Conservation (phyloP, 2,888 invertebrate genomes). For the Nemotelus pantherinus region DNA sequence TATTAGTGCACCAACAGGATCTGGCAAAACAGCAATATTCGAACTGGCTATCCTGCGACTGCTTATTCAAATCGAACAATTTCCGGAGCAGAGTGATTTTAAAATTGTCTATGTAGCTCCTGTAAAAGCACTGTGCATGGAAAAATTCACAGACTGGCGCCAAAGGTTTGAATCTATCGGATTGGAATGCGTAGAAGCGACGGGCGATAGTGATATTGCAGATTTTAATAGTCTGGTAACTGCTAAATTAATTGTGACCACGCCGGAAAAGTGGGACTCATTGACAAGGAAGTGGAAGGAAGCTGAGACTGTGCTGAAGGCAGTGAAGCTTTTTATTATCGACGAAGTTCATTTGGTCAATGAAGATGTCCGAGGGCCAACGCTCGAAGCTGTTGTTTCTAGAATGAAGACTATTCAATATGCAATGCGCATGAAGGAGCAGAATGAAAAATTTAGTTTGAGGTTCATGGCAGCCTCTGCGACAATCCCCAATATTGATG, state of each 20-base stretch:
- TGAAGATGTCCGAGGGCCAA: constrained; percentile 77
- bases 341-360: constrained; percentile 83
- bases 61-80: constrained; percentile 68
- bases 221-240: constrained; percentile 68
- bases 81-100: constrained; percentile 64
- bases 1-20: constrained; percentile 83
- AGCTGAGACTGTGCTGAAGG: constrained; percentile 70
- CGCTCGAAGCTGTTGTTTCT: constrained; percentile 81
- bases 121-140: constrained; percentile 80
- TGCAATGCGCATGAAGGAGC: constrained; percentile 14
- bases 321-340: constrained; percentile 74
- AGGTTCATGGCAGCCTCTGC: constrained; percentile 83
- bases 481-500: constrained; percentile 80
- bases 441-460: constrained; percentile 24
- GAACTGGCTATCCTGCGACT: constrained; percentile 80
- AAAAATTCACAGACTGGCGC: constrained; percentile 78
- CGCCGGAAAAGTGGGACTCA: constrained; percentile 88
- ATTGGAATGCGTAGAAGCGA: constrained; percentile 74
- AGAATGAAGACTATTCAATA: constrained; percentile 80
- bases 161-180: constrained; percentile 73
- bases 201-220: constrained; percentile 78
- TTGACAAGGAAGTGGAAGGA: constrained; percentile 80
- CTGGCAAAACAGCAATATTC: constrained; percentile 85
- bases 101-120: constrained; percentile 88
- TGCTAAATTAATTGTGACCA: constrained; percentile 77